A percentile compares a stretch with the other conserved stretches of the same genome.
Evolutionary conservation across 2,888 invertebrate species (phyloP).

Genomic region (Stegana nigrithorax): DNA sequence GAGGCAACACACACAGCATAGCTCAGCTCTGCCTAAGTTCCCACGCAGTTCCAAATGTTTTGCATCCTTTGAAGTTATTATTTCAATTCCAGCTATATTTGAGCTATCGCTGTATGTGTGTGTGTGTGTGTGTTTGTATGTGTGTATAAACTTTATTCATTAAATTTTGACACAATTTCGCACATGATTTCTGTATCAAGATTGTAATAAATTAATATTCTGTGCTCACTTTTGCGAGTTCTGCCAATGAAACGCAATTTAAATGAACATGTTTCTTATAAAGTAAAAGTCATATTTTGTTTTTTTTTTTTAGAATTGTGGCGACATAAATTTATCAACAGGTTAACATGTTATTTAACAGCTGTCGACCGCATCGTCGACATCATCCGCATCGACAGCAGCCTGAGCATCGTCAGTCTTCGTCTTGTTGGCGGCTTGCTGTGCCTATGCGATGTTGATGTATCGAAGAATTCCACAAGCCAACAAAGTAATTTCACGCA

Average conservation of each 20-base stretch:
- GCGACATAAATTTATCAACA: slow-evolving; percentile 52
- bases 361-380: neutral
- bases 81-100: slow-evolving; percentile 43
- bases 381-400: neutral
- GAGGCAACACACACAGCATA: too few relatives aligned
- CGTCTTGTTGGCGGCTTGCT: neutral
- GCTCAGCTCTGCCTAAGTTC: too few relatives aligned
- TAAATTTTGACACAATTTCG: too few relatives aligned
- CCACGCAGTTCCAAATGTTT: too few relatives aligned
- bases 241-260: too few relatives aligned
- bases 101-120: neutral
- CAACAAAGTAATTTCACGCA: slow-evolving; percentile 59
- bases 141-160: too few relatives aligned
- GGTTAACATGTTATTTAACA: slow-evolving; percentile 52
- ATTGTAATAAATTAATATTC: neutral
- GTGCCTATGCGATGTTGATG: slow-evolving; percentile 32
- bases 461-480: slow-evolving; percentile 52
- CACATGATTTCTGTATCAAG: too few relatives aligned
- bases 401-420: neutral
- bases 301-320: slow-evolving; percentile 18
- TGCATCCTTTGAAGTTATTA: slow-evolving; percentile 58
- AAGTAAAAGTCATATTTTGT: too few relatives aligned
- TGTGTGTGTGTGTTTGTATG: neutral
- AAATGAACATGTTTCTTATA: too few relatives aligned
- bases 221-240: neutral